Evolutionary conservation across 2,113 vertebrate genomes (phyloP), one percentile per base, ranked within the genome.

Genomic region (Alethe diademata): DNA sequence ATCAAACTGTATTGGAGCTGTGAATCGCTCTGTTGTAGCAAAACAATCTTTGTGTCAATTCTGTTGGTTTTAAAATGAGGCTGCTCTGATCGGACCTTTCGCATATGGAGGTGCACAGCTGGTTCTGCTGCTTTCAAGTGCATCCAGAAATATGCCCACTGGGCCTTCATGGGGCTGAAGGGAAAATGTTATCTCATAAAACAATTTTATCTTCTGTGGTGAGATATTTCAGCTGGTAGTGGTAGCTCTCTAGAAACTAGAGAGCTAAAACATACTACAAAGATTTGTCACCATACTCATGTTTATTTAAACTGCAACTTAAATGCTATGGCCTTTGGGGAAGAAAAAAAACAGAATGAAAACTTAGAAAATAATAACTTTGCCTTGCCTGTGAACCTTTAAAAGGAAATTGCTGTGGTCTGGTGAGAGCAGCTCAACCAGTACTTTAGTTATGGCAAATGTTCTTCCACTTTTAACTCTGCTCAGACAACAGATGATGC

Each of bases 11-110:
- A 40, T 31, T 51, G 53, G 90, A 90, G 53, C 73, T 84, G 50
- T 43, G 78, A 92, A 96, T 81, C 0, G 0, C 48, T 83, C 61
- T 82, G 73, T 65, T 88, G 82, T 72, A 87, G 43, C 70, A 91
- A 92, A 97, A 92, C 48, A 86, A 91, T 85, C 51, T 89, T 92
- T 82, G 57, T 86, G 82, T 95, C 95, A 95, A 13, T 87, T 88
- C 38, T 67, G 87, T 83, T 90, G 75, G 61, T 92, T 85, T 90
- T 78, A 67, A 79, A 95, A 65, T 65, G 64, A 94, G 67, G n/a
- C 28, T 70, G 57, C 73, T 82, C 65, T 93, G 93, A 93, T 94
- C 57, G 72, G 83, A 88, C 60, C 82, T 93, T 95, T 94, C 74
- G 54, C 82, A 96, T 93, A 93, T 19, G 67, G 73, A 92, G 38